Percentiles rank a stretch among this genome's conserved stretches.
Conservation (phyloP, 2,888 invertebrate genomes). For the Leptinotarsa peninsularis region DNA sequence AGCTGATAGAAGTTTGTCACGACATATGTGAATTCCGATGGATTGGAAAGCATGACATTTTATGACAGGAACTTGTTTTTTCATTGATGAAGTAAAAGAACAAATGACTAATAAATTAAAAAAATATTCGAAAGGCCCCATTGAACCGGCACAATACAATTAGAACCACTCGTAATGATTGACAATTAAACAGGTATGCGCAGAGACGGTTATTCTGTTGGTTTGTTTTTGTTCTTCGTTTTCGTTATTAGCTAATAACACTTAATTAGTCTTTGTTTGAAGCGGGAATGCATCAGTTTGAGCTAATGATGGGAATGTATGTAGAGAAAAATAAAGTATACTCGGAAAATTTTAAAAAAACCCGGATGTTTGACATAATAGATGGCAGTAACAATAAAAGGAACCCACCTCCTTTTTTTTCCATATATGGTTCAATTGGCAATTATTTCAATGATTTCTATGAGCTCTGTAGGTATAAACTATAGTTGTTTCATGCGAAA, state of each 20-base stretch:
- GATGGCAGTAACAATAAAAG: not conserved
- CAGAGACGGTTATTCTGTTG: conserved; percentile 28
- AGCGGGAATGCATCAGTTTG: conserved; percentile 13
- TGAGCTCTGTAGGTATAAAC: no score
- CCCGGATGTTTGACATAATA: not conserved
- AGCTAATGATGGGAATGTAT: conserved; percentile 8
- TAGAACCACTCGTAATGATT: conserved; percentile 33
- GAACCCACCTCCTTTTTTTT: no score
- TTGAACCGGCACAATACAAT: conserved; percentile 33
- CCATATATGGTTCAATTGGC: no score
- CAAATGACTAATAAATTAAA: not conserved
- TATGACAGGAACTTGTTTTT: conserved; percentile 13
- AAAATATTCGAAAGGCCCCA: not conserved
- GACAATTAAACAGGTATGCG: conserved; percentile 39
- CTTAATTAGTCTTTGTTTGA: conserved; percentile 27
- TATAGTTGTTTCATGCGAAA: no score
- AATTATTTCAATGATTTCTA: no score
- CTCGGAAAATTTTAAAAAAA: not conserved
- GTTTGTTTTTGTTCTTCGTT: not conserved
- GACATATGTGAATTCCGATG: not conserved
- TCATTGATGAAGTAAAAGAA: not conserved
- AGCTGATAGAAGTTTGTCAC: conserved; percentile 18
- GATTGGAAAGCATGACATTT: not conserved
- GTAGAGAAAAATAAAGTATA: not conserved
- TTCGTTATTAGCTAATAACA: conserved; percentile 22